These are phyloP conservation scores for Cheilosia grossa DNA, from an alignment of 2,888 invertebrate species.

Conservation along the genomic window DNA sequence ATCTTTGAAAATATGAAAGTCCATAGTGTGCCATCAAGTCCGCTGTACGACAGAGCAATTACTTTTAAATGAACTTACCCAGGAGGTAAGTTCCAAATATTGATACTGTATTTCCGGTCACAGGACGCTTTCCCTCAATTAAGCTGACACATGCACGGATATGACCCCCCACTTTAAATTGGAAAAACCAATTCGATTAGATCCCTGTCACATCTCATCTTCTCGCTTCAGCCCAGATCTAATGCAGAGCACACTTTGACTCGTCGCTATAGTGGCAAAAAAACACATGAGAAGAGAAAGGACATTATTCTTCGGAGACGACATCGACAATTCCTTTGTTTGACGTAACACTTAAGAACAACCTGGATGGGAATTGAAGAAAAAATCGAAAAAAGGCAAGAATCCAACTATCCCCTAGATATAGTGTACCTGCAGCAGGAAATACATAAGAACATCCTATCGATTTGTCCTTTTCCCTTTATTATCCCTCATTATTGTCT, in stretches of 20 bases:
- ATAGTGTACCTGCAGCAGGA: constrained; percentile 44
- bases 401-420: constrained; percentile 10
- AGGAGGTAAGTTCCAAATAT: too few species aligned
- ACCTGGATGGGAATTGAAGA: constrained; percentile 31
- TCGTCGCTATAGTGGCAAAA: constrained; percentile 15
- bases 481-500: constrained; percentile 64
- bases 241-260: not conserved
- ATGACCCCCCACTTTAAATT: not conserved
- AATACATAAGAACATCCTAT: constrained; percentile 45
- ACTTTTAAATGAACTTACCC: too few species aligned
- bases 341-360: constrained; percentile 50
- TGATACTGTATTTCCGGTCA: too few species aligned
- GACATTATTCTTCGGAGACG: constrained; percentile 52
- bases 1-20: too few species aligned
- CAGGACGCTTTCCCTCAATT: not conserved
- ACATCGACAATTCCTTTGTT: constrained; percentile 56
- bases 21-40: too few species aligned
- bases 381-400: constrained; percentile 15
- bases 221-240: not conserved
- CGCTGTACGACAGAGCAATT: too few species aligned
- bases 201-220: constrained; percentile 13
- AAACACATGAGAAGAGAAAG: constrained; percentile 26
- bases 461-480: constrained; percentile 66
- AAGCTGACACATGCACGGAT: not conserved
- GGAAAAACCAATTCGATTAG: constrained; percentile 37